Evolutionary conservation across 1,140 invertebrate genomes (phyloP).

Genomic region (Heliconius hermathena): DNA sequence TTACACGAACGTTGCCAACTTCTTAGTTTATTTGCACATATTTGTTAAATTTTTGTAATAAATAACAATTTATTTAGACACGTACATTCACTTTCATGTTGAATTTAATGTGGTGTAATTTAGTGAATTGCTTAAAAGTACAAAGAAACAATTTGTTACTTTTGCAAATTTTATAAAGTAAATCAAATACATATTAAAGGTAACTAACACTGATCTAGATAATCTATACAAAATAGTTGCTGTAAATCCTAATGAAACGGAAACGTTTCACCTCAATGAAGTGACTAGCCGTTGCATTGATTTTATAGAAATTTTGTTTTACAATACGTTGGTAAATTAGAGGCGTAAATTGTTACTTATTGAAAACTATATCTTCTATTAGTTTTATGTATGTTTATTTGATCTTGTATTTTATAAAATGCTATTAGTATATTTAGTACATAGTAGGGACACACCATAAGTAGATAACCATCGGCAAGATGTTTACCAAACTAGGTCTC

Average conservation of each 20-base stretch:
- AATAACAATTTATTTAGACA: constrained; percentile 81
- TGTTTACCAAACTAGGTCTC: constrained; percentile 59
- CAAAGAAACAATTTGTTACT: constrained; percentile 83
- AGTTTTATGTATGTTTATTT: constrained; percentile 64
- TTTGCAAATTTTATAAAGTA: constrained; percentile 83
- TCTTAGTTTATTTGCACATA: constrained; percentile 82
- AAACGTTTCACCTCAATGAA: constrained; percentile 62
- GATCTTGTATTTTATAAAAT: constrained; percentile 62
- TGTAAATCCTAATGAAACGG: constrained; percentile 70
- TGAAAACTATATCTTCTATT: constrained; percentile 72
- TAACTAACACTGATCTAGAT: constrained; percentile 70
- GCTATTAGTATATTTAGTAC: constrained; percentile 54
- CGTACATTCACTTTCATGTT: constrained; percentile 69
- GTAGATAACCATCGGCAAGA: constrained; percentile 60
- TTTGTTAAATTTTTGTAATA: constrained; percentile 80
- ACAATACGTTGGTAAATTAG: constrained; percentile 64
- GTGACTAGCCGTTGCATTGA: constrained; percentile 61
- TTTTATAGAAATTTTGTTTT: constrained; percentile 69
- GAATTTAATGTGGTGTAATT: constrained; percentile 81
- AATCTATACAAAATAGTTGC: constrained; percentile 79
- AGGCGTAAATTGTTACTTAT: constrained; percentile 77
- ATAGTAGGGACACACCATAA: constrained; percentile 61
- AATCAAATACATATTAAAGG: constrained; percentile 77
- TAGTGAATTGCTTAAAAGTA: constrained; percentile 83
- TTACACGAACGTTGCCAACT: constrained; percentile 78